A percentile compares a stretch with the other conserved stretches of the same genome.
These are phyloP conservation scores for Microctonus hyperodae DNA, from an alignment of 2,888 invertebrate genomes.

Conservation along the genomic window DNA sequence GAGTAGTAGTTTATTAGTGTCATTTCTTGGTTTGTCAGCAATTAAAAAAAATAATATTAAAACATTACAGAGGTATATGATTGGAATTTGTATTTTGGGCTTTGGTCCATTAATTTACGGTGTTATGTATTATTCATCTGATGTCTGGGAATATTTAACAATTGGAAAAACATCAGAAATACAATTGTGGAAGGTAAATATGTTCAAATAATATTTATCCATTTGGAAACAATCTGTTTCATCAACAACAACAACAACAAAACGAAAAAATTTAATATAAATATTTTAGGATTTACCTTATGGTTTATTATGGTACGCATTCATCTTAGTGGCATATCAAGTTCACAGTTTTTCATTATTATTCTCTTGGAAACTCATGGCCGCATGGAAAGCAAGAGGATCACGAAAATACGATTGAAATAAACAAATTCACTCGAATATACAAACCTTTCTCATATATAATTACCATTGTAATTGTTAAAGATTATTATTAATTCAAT, in stretches of 20 bases:
- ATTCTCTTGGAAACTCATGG: constrained; percentile 82
- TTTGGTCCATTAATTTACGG: constrained; percentile 84
- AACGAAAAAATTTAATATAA: background rate
- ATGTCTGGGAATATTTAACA: constrained; percentile 81
- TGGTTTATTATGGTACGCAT: constrained; percentile 91
- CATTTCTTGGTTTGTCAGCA: constrained; percentile 86
- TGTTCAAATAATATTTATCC: constrained; percentile 29
- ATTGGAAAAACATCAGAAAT: constrained; percentile 74
- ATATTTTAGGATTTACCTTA: constrained; percentile 86
- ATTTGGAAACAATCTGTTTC: constrained; percentile 6
- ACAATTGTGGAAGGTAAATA: constrained; percentile 80
- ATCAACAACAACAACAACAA: background rate
- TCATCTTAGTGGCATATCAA: constrained; percentile 85
- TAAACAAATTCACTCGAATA: background rate
- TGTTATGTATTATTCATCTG: constrained; percentile 80
- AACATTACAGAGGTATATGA: constrained; percentile 80
- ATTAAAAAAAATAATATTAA: constrained; percentile 83
- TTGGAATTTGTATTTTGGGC: constrained; percentile 81
- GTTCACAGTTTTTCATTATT: constrained; percentile 87
- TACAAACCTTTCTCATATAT: too few relatives aligned
- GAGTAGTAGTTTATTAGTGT: constrained; percentile 83
- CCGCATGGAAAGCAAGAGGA: constrained; percentile 83
- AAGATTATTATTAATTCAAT: background rate
- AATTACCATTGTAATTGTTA: background rate
- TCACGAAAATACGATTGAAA: constrained; percentile 74